Percentiles rank a stretch among this genome's conserved stretches.
These are phyloP conservation scores for Drosophila paulistorum DNA, from an alignment of 1,140 invertebrate species.

Conservation along the genomic window DNA sequence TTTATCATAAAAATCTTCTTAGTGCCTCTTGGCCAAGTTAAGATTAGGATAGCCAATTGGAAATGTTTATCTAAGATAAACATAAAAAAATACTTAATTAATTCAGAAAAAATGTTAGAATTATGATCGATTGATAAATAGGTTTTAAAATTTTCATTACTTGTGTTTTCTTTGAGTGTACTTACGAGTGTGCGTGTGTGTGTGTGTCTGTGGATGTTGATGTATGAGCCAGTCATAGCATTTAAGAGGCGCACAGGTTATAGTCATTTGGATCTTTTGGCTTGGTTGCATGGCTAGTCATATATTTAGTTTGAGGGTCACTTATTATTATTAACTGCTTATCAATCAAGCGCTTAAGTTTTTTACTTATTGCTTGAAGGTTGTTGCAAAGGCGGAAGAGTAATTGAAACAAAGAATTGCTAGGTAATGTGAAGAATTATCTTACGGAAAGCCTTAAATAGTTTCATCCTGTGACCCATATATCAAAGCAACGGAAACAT, in stretches of 20 bases:
- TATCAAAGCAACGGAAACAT: constrained; percentile 47
- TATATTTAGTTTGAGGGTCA: constrained; percentile 36
- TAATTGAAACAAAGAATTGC: constrained; percentile 5
- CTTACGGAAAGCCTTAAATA: background rate
- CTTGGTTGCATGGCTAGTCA: constrained; percentile 10
- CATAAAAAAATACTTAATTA: too few relatives aligned
- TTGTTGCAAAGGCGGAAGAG: background rate
- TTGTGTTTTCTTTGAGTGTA: background rate
- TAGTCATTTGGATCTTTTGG: constrained; percentile 17
- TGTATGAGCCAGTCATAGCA: constrained; percentile 61
- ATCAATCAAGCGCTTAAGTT: constrained; percentile 50
- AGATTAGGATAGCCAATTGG: too few relatives aligned
- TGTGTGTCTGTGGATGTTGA: constrained; percentile 1
- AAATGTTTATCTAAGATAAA: too few relatives aligned
- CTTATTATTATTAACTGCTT: constrained; percentile 56
- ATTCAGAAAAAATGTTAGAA: too few relatives aligned
- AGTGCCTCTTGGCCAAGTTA: too few relatives aligned
- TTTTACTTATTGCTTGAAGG: constrained; percentile 10
- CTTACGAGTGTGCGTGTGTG: constrained; percentile 27
- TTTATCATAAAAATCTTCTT: too few relatives aligned
- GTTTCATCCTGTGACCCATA: constrained; percentile 33
- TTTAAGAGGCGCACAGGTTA: constrained; percentile 56
- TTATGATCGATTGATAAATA: too few relatives aligned
- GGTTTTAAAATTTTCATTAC: too few relatives aligned
- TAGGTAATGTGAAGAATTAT: background rate